Evolutionary conservation across 2,888 invertebrate species (phyloP).

Genomic region (Euclidia mi): DNA sequence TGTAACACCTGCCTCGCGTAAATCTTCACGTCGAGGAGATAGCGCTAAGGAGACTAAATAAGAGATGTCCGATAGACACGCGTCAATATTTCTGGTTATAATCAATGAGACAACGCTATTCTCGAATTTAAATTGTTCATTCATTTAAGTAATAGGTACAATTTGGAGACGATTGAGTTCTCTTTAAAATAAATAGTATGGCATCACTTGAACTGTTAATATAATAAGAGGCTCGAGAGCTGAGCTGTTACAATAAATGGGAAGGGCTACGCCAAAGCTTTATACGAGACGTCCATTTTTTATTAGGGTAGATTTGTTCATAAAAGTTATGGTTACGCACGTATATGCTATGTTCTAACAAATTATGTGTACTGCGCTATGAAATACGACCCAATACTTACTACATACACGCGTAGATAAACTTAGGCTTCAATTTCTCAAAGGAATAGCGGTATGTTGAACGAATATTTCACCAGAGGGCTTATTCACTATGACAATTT

Average conservation of each 20-base stretch:
- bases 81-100: constrained; percentile 35
- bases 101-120: constrained; percentile 38
- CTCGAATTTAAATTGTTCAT: constrained; percentile 59
- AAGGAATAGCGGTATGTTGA: too few species aligned
- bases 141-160: constrained; percentile 54
- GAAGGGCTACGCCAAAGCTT: constrained; percentile 2
- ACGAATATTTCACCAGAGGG: too few species aligned
- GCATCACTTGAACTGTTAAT: constrained; percentile 50
- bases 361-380: neutral
- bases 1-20: constrained; percentile 37
- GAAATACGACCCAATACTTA: too few species aligned
- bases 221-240: constrained; percentile 34
- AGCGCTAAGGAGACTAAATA: constrained; percentile 12
- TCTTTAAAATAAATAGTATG: constrained; percentile 44
- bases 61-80: constrained; percentile 31
- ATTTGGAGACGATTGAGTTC: constrained; percentile 51
- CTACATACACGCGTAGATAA: too few species aligned
- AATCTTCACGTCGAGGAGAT: constrained; percentile 40
- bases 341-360: neutral
- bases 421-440: too few species aligned
- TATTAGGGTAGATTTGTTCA: neutral
- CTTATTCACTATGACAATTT: too few species aligned
- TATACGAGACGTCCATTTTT: constrained; percentile 1
- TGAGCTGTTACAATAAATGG: constrained; percentile 35
- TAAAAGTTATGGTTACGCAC: neutral